Percentiles rank a stretch among this genome's conserved stretches.
These are phyloP conservation scores for Cuculus canorus DNA, from an alignment of 2,797 vertebrate genomes.

Conservation along the genomic window DNA sequence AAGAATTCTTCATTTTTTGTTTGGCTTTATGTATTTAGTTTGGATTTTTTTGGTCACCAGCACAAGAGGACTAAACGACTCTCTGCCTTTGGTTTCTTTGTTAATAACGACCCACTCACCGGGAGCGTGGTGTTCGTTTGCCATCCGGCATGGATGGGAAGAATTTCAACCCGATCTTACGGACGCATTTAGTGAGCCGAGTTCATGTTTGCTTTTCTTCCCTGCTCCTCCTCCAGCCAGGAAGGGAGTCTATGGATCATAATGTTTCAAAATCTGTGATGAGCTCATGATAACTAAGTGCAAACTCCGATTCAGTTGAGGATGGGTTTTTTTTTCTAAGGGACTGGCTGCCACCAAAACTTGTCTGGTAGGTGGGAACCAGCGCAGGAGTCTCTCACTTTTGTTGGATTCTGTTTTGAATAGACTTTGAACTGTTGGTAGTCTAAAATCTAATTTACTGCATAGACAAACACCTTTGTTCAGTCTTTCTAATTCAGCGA, in stretches of 20 bases:
- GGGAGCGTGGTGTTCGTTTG: neutral
- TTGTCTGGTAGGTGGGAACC: neutral
- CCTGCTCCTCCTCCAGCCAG: constrained; percentile 13
- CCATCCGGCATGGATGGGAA: constrained; percentile 3
- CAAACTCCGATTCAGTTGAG: constrained; percentile 15
- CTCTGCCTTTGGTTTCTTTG: constrained; percentile 26
- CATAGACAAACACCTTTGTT: constrained; percentile 1
- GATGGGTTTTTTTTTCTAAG: neutral
- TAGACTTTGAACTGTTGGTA: constrained; percentile 27
- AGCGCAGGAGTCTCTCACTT: neutral
- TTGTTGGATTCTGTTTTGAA: constrained; percentile 13
- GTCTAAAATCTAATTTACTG: constrained; percentile 1
- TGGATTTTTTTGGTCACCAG: constrained; percentile 66
- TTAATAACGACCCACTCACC: neutral
- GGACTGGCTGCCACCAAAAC: constrained; percentile 10
- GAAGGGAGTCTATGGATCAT: constrained; percentile 22
- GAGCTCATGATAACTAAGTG: constrained; percentile 36
- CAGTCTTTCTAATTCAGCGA: neutral
- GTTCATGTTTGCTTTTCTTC: constrained; percentile 37
- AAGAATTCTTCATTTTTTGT: neutral
- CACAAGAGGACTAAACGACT: constrained; percentile 66
- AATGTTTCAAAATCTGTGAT: constrained; percentile 29
- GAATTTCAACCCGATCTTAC: constrained; percentile 27
- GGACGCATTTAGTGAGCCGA: constrained; percentile 4
- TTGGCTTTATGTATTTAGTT: constrained; percentile 53